These are phyloP conservation scores for Papilio protenor DNA, from an alignment of 2,888 invertebrate species.

Conservation along the genomic window DNA sequence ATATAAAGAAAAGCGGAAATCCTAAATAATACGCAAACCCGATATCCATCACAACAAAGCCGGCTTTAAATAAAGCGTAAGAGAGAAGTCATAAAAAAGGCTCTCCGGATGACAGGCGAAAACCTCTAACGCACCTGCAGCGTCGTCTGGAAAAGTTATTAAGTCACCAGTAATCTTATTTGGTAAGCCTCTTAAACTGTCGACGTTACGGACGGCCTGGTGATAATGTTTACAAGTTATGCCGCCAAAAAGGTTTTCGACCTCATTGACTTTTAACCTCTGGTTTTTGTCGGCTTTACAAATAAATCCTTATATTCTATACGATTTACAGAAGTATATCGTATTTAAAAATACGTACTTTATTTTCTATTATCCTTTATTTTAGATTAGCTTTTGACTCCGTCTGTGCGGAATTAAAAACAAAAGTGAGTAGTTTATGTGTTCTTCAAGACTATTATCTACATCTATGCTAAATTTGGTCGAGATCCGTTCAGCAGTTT, in stretches of 20 bases:
- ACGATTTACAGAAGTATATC: neutral
- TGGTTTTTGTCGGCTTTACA: neutral
- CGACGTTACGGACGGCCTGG: slow-evolving; percentile 52
- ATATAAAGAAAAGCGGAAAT: neutral
- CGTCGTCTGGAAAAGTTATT: slow-evolving; percentile 58
- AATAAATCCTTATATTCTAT: neutral
- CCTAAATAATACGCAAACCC: neutral
- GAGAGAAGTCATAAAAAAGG: slow-evolving; percentile 39
- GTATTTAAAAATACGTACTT: too few relatives aligned
- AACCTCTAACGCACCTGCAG: slow-evolving; percentile 53
- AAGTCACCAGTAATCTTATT: slow-evolving; percentile 64
- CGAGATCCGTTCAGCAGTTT: too few relatives aligned
- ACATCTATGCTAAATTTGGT: too few relatives aligned
- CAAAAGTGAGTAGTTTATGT: too few relatives aligned
- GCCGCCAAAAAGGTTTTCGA: slow-evolving; percentile 12
- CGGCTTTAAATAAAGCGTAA: slow-evolving; percentile 28
- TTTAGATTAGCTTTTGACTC: too few relatives aligned
- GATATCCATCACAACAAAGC: slow-evolving; percentile 21
- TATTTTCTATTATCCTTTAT: too few relatives aligned
- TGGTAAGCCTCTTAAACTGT: slow-evolving; percentile 68
- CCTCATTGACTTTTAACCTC: neutral
- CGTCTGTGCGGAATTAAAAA: too few relatives aligned
- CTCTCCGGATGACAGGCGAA: slow-evolving; percentile 55
- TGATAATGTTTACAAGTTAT: slow-evolving; percentile 31
- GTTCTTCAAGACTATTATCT: too few relatives aligned